These are phyloP conservation scores for Synergus gifuensis DNA, from an alignment of 2,888 invertebrate species.

Conservation along the genomic window DNA sequence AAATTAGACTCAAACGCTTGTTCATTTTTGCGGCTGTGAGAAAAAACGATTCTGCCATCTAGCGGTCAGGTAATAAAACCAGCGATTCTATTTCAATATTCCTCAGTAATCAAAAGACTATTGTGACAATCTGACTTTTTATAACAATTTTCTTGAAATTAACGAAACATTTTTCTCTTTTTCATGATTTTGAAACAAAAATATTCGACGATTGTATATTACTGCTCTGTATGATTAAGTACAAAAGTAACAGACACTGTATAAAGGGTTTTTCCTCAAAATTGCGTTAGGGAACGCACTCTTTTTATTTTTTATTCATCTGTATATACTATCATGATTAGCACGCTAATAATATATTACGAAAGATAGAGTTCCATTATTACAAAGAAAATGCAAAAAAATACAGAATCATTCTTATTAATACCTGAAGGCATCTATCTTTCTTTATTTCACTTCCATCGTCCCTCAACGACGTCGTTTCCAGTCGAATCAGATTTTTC, in stretches of 20 bases:
- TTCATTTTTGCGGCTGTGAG: not conserved
- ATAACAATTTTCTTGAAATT: not conserved
- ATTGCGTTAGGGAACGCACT: constrained; percentile 52
- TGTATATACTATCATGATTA: constrained; percentile 77
- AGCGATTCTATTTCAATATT: no score
- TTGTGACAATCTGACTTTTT: not conserved
- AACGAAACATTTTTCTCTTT: not conserved
- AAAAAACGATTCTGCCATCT: constrained; percentile 1
- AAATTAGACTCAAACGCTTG: not conserved
- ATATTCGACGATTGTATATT: constrained; percentile 58
- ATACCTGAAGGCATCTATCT: constrained; percentile 64
- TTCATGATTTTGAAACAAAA: constrained; percentile 45
- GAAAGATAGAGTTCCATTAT: constrained; percentile 74
- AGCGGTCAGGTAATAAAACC: not conserved
- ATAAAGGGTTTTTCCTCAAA: constrained; percentile 64
- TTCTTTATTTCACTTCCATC: constrained; percentile 54
- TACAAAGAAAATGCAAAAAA: constrained; percentile 65
- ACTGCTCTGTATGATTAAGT: constrained; percentile 71
- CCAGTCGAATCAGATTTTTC: constrained; percentile 55
- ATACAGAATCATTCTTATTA: constrained; percentile 75
- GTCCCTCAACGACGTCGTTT: constrained; percentile 42
- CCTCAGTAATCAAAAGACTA: not conserved
- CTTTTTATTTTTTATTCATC: constrained; percentile 74
- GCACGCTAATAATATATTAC: constrained; percentile 75
- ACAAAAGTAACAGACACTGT: constrained; percentile 68